phyloP scores from a whole-genome alignment of 2,888 invertebrate species.

The Acanthacorydalis orientalis region DNA sequence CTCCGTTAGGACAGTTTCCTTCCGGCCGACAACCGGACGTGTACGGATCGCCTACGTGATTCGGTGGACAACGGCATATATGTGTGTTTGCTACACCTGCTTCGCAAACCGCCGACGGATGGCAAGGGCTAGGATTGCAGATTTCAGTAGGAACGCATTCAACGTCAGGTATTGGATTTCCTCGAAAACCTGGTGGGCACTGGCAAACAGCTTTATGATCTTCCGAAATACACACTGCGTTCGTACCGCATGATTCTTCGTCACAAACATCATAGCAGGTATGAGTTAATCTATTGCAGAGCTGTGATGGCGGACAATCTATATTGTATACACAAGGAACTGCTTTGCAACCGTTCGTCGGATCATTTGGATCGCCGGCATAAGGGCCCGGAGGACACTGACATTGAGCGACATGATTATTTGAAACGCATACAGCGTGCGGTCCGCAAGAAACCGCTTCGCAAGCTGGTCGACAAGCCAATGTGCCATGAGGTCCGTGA shows the following conservation, averaged over 20 bases:
- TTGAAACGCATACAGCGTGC: conserved; percentile 72
- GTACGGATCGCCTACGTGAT: conserved; percentile 61
- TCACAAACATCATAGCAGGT: conserved; percentile 68
- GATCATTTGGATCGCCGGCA: conserved; percentile 71
- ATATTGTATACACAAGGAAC: conserved; percentile 77
- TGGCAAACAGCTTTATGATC: conserved; percentile 69
- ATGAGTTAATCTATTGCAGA: conserved; percentile 69
- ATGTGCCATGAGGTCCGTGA: conserved; percentile 33
- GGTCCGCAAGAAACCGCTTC: conserved; percentile 65
- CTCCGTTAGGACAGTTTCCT: conserved; percentile 54
- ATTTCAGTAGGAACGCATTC: conserved; percentile 55
- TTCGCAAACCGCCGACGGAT: conserved; percentile 63
- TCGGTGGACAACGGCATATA: conserved; percentile 61
- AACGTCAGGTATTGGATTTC: conserved; percentile 71
- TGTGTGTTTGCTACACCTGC: conserved; percentile 41
- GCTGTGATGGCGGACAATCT: conserved; percentile 61
- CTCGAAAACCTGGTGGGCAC: conserved; percentile 68
- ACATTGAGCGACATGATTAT: conserved; percentile 79
- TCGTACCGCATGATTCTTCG: conserved; percentile 67
- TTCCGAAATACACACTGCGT: conserved; percentile 77
- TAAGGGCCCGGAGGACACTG: conserved; percentile 78
- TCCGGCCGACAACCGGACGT: conserved; percentile 60
- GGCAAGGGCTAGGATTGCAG: conserved; percentile 67
- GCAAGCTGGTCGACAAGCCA: conserved; percentile 64
- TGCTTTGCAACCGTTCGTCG: conserved; percentile 52